phyloP scores from a whole-genome alignment of 2,113 vertebrate species.

The Campylorhamphus procurvoides region DNA sequence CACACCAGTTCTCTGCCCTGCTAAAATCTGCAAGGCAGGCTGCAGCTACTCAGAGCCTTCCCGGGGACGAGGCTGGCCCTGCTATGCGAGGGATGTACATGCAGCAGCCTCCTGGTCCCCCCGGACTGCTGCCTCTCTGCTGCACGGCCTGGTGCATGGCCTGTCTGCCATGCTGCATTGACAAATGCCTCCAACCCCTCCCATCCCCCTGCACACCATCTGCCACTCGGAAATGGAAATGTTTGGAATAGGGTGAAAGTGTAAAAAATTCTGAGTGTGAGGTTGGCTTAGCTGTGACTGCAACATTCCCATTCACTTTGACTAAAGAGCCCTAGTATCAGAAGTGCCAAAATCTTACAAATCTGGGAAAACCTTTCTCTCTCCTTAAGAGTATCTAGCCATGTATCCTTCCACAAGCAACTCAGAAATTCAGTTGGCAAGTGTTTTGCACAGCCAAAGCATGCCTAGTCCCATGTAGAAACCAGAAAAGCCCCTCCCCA shows the following conservation, averaged over 20 bases:
- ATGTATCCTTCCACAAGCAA: not conserved
- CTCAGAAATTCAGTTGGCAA: not conserved
- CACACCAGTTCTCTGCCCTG: fast-evolving
- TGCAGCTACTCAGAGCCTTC: not conserved
- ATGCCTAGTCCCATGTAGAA: not conserved
- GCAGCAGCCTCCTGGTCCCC: not conserved
- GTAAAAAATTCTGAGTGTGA: not conserved
- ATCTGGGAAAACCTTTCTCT: not conserved
- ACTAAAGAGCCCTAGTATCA: not conserved
- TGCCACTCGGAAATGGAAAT: not conserved
- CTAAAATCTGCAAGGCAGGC: not conserved
- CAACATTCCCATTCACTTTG: not conserved
- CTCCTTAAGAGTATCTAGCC: not conserved
- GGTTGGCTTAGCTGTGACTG: not conserved
- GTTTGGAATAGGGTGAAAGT: not conserved
- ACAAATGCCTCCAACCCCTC: fast-evolving
- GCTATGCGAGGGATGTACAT: fast-evolving
- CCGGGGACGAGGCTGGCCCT: not conserved
- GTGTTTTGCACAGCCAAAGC: not conserved
- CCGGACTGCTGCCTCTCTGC: fast-evolving
- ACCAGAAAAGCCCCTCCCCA: not conserved
- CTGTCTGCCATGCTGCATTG: fast-evolving
- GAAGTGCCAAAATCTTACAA: not conserved
- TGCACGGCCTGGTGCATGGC: fast-evolving
- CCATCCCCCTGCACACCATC: fast-evolving